Evolutionary conservation across 2,113 vertebrate species (phyloP), one percentile per base, ranked within the genome.

Genomic region (Myotis davidii): DNA sequence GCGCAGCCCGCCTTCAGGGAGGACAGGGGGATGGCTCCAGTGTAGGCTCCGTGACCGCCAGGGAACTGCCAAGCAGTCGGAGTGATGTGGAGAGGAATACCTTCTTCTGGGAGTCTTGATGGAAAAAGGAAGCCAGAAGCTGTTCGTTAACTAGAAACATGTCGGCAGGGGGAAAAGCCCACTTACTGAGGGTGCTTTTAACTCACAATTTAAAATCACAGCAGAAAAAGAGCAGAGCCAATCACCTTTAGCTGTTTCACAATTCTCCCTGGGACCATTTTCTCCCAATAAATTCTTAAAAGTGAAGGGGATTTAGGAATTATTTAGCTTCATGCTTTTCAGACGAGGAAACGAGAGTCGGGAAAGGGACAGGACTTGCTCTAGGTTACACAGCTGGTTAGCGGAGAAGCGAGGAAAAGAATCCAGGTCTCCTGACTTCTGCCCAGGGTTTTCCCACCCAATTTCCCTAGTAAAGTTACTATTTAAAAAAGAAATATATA

Each of bases 81-180:
- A 91, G 29, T 16, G 72, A 94, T 20, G 56, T 50, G 56, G 37
- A 61, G 56, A 56, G 1, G 34, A 56, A 4, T 6, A 27, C 34
- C 84, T 48, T 88, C 23, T 70, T 73, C 64, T 34, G 93, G 61
- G 72, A 88, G 50, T 88, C 82, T 59, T 70, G 59, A 79, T 73
- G 21, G 52, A 72, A 78, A 23, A 13, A 79, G 72, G 84, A 93
- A 96, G 42, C 65, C 89, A 94, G 86, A 94, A 92, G 87, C 42
- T 78, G 34, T 45, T 87, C 34, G 85, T 85, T 93, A 85, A 74
- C 52, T 13, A 96, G 76, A 95, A 74, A 85, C 37, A 84, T 34
- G 17, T 0, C 54, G 72, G 79, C 48, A 21, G 56, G 56, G 56
- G 3, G 59, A 85, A 34, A 69, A 59, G 17, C 7, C 37, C 79